Evolutionary conservation across 1,140 invertebrate genomes (phyloP), one percentile per base, ranked within the genome.

Genomic region (Goniozus legneri): DNA sequence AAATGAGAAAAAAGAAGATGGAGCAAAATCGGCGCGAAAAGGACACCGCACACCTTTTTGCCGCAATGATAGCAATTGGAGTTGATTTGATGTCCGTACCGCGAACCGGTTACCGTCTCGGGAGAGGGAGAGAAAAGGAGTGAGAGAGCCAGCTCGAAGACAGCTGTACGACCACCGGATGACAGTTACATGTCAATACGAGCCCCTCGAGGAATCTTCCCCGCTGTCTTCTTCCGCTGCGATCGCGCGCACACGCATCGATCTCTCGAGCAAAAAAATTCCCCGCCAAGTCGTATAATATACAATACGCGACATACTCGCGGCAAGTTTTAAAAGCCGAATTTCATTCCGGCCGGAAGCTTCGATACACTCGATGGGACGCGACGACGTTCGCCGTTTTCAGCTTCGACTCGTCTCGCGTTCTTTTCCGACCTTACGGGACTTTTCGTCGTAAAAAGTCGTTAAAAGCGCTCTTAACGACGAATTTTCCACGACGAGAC

Each of bases 101-200:
- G 18, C 34, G 43, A 22, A 31, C 22, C 34, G 34, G 6, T 16
- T 35, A 8, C 16, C 34, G 8, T 38, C 16, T 27, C n/a, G n/a
- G 40, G 8, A 40, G 15, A 8, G 10, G 15, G 18, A 36, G 35
- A 36, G 18, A n/a, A 14, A n/a, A 36, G 18, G 35, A 36, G 18
- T 7, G n/a, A 36, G 35, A 36, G 35, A 36, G 13, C 7, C 7
- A 7, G n/a, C n/a, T n/a, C n/a, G n/a, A 21, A 37, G 50, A 50
- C 54, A 56, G 52, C 57, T 56, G 55, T 50, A 53, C 35, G 40
- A 36, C 41, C 52, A 51, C 38, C 13, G 52, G 64, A 67, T 70
- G 70, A 72, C 68, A 74, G 68, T 70, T 68, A 74, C 69, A 72
- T 70, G 68, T 74, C 69, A 73, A 74, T 74, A 68, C 58, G 50